These are phyloP conservation scores for Arrhopalites spinosus DNA, from an alignment of 2,888 invertebrate species.

Conservation along the genomic window DNA sequence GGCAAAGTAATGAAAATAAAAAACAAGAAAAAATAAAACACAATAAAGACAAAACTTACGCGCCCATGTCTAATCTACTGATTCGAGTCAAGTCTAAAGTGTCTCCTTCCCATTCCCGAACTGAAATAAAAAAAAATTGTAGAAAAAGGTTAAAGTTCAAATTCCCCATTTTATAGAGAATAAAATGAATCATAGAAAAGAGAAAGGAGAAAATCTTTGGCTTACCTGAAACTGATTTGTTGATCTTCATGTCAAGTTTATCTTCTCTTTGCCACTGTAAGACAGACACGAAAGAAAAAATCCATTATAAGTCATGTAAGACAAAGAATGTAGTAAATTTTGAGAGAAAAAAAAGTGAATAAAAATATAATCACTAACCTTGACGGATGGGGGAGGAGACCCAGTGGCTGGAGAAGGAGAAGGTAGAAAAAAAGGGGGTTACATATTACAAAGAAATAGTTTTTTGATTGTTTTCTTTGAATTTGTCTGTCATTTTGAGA, in stretches of 20 bases:
- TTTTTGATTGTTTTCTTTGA: no score
- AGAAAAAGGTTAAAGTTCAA: no score
- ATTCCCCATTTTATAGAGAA: not conserved
- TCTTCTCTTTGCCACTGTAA: constrained; percentile 82
- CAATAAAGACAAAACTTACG: not conserved
- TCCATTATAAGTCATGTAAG: no score
- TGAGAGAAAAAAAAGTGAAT: no score
- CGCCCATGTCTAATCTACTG: constrained; percentile 83
- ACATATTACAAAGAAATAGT: no score
- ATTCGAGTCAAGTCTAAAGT: constrained; percentile 81
- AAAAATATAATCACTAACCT: constrained; percentile 57
- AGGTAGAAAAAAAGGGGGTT: no score
- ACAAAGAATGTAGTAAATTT: no score
- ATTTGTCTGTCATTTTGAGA: no score
- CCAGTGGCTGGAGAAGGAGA: no score
- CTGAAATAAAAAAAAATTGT: constrained; percentile 62
- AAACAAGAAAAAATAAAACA: no score
- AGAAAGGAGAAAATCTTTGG: constrained; percentile 2
- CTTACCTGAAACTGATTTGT: constrained; percentile 77
- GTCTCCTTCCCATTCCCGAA: constrained; percentile 82
- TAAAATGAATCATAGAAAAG: not conserved
- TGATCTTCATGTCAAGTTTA: constrained; percentile 82
- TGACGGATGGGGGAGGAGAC: constrained; percentile 84
- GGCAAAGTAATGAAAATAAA: no score
- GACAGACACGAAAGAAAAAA: not conserved